These are phyloP conservation scores for Drosophila hydei DNA, from an alignment of 1,140 invertebrate species.

Conservation along the genomic window DNA sequence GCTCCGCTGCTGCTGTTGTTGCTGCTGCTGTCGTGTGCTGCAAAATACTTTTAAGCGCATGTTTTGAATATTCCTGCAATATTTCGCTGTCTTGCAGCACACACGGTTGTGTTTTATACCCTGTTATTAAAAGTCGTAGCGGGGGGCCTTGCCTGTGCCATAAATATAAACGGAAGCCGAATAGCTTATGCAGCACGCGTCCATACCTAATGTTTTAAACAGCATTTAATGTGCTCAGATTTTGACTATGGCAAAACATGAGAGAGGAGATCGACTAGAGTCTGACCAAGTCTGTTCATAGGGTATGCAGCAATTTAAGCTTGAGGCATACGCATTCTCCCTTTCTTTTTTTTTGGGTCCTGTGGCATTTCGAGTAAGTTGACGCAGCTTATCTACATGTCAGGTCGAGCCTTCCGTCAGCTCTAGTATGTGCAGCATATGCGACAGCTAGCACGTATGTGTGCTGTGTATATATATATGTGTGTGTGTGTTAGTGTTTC, in stretches of 20 bases:
- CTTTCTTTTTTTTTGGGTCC: neutral
- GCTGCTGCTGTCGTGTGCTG: slow-evolving; percentile 56
- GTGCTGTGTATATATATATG: neutral
- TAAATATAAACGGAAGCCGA: neutral
- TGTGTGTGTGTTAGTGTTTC: slow-evolving; percentile 52
- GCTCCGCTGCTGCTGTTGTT: slow-evolving; percentile 2
- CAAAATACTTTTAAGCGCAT: slow-evolving; percentile 75
- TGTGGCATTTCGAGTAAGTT: slow-evolving; percentile 54
- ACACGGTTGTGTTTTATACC: slow-evolving; percentile 29
- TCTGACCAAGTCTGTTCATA: neutral
- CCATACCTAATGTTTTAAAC: too few relatives aligned
- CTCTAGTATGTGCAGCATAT: slow-evolving; percentile 17
- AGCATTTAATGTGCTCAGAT: too few relatives aligned
- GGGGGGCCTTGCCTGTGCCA: neutral
- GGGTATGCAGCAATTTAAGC: neutral
- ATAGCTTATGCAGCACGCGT: too few relatives aligned
- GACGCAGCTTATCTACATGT: slow-evolving; percentile 75
- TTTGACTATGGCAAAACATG: too few relatives aligned
- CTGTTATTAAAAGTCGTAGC: neutral
- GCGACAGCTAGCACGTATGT: neutral
- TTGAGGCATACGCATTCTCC: neutral
- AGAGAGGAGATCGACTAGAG: too few relatives aligned
- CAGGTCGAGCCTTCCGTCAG: slow-evolving; percentile 41
- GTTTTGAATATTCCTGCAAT: slow-evolving; percentile 79
- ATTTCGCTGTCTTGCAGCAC: slow-evolving; percentile 51